These are phyloP conservation scores for Lasaia peninsularis DNA, from an alignment of 1,140 invertebrate species.

Conservation along the genomic window DNA sequence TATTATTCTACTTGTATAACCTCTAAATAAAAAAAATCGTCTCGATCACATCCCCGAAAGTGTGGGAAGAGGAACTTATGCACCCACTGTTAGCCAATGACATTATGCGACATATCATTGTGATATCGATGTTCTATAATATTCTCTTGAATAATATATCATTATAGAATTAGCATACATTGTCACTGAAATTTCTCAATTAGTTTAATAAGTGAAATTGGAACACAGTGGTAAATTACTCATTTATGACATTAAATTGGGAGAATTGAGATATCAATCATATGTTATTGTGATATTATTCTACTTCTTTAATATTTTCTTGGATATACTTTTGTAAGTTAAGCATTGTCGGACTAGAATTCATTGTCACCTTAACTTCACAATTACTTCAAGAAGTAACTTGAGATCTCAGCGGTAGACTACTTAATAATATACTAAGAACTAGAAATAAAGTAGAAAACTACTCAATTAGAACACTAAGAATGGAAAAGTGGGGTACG, in stretches of 20 bases:
- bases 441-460: constrained; percentile 84
- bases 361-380: constrained; percentile 88
- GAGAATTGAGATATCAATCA: constrained; percentile 86
- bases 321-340: too few species aligned
- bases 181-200: constrained; percentile 87
- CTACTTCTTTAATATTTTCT: too few species aligned
- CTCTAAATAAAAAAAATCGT: too few species aligned
- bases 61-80: too few species aligned
- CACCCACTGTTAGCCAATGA: too few species aligned
- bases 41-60: too few species aligned
- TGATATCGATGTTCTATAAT: too few species aligned
- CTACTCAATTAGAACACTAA: constrained; percentile 91
- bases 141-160: too few species aligned
- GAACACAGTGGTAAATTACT: constrained; percentile 86
- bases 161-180: constrained; percentile 91
- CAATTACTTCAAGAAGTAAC: constrained; percentile 87
- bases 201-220: constrained; percentile 88
- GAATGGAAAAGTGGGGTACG: constrained; percentile 89
- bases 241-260: constrained; percentile 90
- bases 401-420: constrained; percentile 90
- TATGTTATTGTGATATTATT: not conserved
- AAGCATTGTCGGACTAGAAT: constrained; percentile 91
- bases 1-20: not conserved
- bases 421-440: constrained; percentile 88
- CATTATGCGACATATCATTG: too few species aligned